Evolutionary conservation across 1,140 invertebrate species (phyloP).

Genomic region (Pissodes strobi): DNA sequence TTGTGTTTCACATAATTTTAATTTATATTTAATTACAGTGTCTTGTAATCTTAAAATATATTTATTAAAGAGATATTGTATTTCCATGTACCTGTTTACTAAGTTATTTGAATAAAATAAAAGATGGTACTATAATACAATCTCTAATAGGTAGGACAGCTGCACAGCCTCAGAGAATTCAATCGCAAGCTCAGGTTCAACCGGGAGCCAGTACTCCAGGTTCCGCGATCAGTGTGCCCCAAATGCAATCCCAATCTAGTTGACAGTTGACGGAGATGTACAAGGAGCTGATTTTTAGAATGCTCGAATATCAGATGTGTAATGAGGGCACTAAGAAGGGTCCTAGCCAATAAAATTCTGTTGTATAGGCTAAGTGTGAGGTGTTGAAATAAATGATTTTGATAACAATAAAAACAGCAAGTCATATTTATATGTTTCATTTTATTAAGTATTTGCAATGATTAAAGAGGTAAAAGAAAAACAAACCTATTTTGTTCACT

Average conservation of each 20-base stretch:
- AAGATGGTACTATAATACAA: too few relatives aligned
- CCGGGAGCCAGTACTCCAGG: conserved; percentile 4
- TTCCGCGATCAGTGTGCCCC: conserved; percentile 14
- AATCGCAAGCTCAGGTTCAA: conserved; percentile 24
- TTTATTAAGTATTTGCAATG: too few relatives aligned
- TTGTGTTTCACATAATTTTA: too few relatives aligned
- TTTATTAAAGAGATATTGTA: too few relatives aligned
- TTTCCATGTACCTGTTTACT: too few relatives aligned
- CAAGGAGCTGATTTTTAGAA: conserved; percentile 28
- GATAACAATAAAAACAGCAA: too few relatives aligned
- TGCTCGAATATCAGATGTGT: conserved; percentile 33
- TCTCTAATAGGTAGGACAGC: conserved; percentile 18
- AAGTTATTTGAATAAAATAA: too few relatives aligned
- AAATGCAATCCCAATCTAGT: conserved; percentile 27
- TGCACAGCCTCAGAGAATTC: conserved; percentile 23
- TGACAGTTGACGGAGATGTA: conserved; percentile 38
- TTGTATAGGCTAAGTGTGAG: background rate
- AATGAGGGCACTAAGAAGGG: background rate
- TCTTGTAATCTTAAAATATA: too few relatives aligned
- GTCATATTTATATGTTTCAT: too few relatives aligned
- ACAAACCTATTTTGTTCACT: too few relatives aligned
- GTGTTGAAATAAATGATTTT: background rate
- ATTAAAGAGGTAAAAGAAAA: too few relatives aligned
- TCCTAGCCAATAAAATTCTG: background rate
- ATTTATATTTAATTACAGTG: too few relatives aligned